These are phyloP conservation scores for Allacma fusca DNA, from an alignment of 2,888 invertebrate genomes.

Conservation along the genomic window DNA sequence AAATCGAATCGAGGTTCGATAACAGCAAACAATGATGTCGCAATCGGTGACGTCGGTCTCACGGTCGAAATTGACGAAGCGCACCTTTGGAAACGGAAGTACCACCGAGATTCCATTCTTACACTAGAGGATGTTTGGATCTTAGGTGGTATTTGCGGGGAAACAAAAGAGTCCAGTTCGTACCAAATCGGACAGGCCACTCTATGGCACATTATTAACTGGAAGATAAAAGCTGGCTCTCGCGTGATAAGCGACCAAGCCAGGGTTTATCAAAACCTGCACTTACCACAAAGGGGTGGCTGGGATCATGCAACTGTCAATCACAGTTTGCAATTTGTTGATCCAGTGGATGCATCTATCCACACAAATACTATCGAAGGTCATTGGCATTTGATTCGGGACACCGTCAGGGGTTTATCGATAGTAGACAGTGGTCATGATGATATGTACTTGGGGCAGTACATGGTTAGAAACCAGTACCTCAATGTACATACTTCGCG, in stretches of 20 bases:
- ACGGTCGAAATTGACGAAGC: too few species aligned
- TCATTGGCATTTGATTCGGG: too few species aligned
- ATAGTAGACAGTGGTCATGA: too few species aligned
- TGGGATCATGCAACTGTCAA: conserved; percentile 21
- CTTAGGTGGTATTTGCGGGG: conserved; percentile 43
- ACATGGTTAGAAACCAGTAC: not conserved
- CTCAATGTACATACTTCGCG: not conserved
- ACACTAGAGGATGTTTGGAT: conserved; percentile 31
- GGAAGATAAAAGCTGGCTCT: conserved; percentile 37
- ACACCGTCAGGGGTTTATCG: too few species aligned
- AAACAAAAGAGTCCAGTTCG: conserved; percentile 37
- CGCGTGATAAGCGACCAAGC: conserved; percentile 42
- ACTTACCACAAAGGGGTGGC: conserved; percentile 18
- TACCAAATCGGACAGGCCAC: conserved; percentile 42
- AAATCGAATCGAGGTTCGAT: not conserved
- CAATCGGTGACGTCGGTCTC: too few species aligned
- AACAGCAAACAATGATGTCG: not conserved
- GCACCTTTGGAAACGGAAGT: conserved; percentile 48
- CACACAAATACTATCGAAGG: too few species aligned
- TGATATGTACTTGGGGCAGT: too few species aligned
- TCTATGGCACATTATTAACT: conserved; percentile 42
- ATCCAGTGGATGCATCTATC: too few species aligned
- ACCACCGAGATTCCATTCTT: conserved; percentile 32
- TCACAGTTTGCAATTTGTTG: conserved; percentile 21
- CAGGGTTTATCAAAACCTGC: conserved; percentile 41